These are phyloP conservation scores for Acleris sparsana DNA, from an alignment of 2,888 invertebrate species.

Conservation along the genomic window DNA sequence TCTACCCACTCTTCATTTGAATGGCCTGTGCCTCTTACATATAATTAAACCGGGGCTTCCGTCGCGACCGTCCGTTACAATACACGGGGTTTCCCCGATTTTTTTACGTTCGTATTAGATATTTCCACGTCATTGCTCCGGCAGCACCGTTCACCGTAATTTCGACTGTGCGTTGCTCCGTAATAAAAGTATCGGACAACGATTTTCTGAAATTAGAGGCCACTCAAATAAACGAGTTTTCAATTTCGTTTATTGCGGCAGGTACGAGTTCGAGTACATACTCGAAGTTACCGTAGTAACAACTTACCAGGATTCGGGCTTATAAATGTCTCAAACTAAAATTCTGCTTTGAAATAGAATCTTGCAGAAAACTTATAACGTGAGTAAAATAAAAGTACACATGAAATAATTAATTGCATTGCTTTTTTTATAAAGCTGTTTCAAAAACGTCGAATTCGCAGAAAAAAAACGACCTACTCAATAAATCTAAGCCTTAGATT, in stretches of 20 bases:
- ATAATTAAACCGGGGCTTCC: background rate
- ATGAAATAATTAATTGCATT: no score
- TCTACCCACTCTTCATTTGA: no score
- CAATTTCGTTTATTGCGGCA: background rate
- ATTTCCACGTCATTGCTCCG: constrained; percentile 15
- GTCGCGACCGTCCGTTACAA: constrained; percentile 3
- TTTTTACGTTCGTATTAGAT: constrained; percentile 10
- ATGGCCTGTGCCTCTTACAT: background rate
- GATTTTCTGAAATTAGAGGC: constrained; percentile 10
- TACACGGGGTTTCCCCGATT: background rate
- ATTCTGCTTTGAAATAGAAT: no score
- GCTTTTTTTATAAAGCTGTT: no score
- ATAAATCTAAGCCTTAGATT: no score
- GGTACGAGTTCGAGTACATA: background rate
- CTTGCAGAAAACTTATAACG: no score
- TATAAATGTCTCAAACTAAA: no score
- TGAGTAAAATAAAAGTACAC: no score
- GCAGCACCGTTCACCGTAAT: constrained; percentile 2
- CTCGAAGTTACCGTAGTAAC: background rate
- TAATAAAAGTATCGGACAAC: constrained; percentile 14
- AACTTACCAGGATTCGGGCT: no score
- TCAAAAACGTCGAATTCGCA: no score
- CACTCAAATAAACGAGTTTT: constrained; percentile 4
- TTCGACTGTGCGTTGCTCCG: constrained; percentile 6
- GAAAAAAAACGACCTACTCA: no score